Percentiles rank a stretch among this genome's conserved stretches.
Conservation (phyloP, 2,797 vertebrate genomes). For the Octomys mimax region DNA sequence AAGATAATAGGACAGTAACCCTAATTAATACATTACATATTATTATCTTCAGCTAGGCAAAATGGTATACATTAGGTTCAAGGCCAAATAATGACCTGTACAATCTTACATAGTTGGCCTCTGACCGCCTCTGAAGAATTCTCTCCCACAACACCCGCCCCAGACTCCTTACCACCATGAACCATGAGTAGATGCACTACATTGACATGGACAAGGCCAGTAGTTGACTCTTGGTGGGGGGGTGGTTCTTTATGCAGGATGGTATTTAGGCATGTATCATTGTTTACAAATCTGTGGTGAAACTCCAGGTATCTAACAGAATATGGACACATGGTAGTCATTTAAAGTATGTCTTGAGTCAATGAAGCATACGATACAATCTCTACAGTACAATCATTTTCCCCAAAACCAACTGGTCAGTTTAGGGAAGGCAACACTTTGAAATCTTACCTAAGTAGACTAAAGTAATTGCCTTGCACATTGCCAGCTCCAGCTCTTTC, state of each 20-base stretch:
- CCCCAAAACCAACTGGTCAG: not conserved
- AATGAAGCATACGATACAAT: not conserved
- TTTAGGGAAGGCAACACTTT: not conserved
- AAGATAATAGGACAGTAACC: not conserved
- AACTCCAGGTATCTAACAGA: not conserved
- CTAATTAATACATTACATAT: not conserved
- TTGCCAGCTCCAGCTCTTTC: not conserved
- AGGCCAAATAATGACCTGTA: not conserved
- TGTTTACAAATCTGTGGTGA: not conserved
- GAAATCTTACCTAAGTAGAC: not conserved
- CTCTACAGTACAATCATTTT: not conserved
- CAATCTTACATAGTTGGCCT: not conserved
- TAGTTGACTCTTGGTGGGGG: not conserved
- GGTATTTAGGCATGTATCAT: accelerated
- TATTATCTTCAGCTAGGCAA: not conserved
- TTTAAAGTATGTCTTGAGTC: not conserved
- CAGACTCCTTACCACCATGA: not conserved
- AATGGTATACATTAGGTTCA: not conserved
- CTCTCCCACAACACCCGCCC: accelerated
- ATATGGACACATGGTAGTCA: no score
- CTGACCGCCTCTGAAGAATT: not conserved
- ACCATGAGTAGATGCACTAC: not conserved
- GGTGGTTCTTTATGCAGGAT: not conserved
- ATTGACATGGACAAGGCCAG: not conserved
- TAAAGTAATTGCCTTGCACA: not conserved